Evolutionary conservation across 1,140 invertebrate genomes (phyloP).

Genomic region (Drosophila arizonae): DNA sequence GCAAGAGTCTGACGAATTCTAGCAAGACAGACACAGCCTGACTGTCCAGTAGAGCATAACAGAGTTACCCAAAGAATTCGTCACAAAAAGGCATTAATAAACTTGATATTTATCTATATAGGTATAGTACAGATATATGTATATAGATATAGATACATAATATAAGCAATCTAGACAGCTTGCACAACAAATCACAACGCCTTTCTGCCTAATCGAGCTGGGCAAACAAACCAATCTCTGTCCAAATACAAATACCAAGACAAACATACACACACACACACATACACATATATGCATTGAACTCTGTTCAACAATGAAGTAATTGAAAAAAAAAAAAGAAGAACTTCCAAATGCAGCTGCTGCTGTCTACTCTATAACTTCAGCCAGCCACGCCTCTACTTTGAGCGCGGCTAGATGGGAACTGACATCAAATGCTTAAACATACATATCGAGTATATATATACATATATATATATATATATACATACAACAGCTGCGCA

Average conservation of each 20-base stretch:
- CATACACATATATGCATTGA: not conserved
- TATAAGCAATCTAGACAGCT: too few species aligned
- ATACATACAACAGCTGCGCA: too few species aligned
- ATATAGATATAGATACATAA: too few species aligned
- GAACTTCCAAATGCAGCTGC: slow-evolving; percentile 44
- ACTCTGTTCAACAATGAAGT: slow-evolving; percentile 57
- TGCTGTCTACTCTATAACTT: slow-evolving; percentile 21
- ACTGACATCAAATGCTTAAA: not conserved
- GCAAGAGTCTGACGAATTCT: too few species aligned
- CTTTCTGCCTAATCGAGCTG: slow-evolving; percentile 47
- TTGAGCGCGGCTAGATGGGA: not conserved
- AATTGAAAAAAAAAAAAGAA: slow-evolving; percentile 75
- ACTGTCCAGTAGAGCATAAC: too few species aligned
- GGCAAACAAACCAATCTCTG: slow-evolving; percentile 53
- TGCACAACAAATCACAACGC: slow-evolving; percentile 62
- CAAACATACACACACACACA: slow-evolving; percentile 7
- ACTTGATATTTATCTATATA: too few species aligned
- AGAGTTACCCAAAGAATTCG: too few species aligned
- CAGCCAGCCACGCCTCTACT: not conserved
- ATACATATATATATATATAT: too few species aligned
- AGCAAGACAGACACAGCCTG: too few species aligned
- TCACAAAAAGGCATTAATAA: too few species aligned
- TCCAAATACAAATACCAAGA: slow-evolving; percentile 15
- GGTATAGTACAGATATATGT: too few species aligned
- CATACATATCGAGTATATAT: too few species aligned